phyloP scores from a whole-genome alignment of 2,797 vertebrate genomes.

The Microctenopoma stevenorrisi region DNA sequence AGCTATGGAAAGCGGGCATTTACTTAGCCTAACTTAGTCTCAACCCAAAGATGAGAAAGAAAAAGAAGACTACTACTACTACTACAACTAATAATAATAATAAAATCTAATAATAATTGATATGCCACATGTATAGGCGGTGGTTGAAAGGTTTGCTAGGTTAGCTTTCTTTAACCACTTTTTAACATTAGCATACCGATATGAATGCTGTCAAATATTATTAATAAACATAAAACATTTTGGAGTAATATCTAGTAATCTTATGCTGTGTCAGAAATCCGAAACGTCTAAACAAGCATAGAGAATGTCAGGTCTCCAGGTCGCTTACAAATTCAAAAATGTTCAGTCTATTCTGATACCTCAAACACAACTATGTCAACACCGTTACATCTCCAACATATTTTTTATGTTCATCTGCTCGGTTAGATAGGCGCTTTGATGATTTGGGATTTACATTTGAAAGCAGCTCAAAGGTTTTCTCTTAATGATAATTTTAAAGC shows the following conservation, averaged over 20 bases:
- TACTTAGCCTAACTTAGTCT: background rate
- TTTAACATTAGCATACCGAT: background rate
- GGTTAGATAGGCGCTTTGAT: conserved; percentile 11
- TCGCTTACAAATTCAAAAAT: background rate
- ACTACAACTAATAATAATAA: no score
- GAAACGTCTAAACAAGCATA: background rate
- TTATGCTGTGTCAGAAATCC: background rate
- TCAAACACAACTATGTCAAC: conserved; percentile 1
- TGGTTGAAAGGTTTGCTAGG: background rate
- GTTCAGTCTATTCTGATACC: background rate
- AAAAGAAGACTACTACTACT: no score
- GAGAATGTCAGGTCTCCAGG: background rate
- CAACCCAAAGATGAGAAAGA: no score
- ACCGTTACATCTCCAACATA: background rate
- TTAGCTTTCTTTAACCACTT: background rate
- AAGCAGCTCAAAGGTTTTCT: conserved; percentile 4
- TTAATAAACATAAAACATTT: background rate
- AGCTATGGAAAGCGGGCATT: background rate
- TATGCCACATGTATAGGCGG: background rate
- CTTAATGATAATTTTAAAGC: conserved; percentile 6
- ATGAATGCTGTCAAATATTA: background rate
- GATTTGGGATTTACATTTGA: conserved; percentile 6
- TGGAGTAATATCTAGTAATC: background rate
- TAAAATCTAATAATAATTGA: no score
- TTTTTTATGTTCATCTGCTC: background rate